phyloP scores from a whole-genome alignment of 2,888 invertebrate species.

The Troides helena region DNA sequence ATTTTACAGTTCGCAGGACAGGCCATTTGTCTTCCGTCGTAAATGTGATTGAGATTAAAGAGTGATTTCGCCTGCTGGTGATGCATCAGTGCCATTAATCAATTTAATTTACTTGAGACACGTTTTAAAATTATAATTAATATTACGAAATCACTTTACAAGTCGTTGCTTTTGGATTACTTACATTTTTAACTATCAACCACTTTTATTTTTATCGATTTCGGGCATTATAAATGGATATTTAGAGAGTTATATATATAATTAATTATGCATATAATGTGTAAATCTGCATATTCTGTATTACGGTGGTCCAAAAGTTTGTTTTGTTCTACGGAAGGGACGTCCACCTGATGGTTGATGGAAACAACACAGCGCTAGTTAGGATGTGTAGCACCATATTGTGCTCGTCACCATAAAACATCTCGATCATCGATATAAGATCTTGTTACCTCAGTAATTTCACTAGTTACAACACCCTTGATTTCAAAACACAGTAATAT shows the following conservation, averaged over 20 bases:
- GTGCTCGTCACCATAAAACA: no score
- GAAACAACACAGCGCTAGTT: no score
- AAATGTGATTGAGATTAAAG: constrained; percentile 35
- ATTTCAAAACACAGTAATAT: no score
- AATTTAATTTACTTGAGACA: constrained; percentile 22
- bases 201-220: background rate
- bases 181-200: background rate
- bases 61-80: constrained; percentile 34
- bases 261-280: background rate
- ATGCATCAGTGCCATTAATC: constrained; percentile 35
- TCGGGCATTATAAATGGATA: background rate
- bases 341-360: no score
- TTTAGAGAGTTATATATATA: background rate
- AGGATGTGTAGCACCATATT: no score
- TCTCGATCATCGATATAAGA: no score
- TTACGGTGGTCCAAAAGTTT: background rate
- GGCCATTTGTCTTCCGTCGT: constrained; percentile 38
- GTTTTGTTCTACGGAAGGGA: no score
- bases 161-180: background rate
- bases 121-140: constrained; percentile 7
- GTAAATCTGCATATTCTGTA: background rate
- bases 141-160: background rate
- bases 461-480: no score
- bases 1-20: constrained; percentile 39
- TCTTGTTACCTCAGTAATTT: no score